Base-by-base conservation (phyloP, 2,888 invertebrate species). In the Microchrysa polita region DNA sequence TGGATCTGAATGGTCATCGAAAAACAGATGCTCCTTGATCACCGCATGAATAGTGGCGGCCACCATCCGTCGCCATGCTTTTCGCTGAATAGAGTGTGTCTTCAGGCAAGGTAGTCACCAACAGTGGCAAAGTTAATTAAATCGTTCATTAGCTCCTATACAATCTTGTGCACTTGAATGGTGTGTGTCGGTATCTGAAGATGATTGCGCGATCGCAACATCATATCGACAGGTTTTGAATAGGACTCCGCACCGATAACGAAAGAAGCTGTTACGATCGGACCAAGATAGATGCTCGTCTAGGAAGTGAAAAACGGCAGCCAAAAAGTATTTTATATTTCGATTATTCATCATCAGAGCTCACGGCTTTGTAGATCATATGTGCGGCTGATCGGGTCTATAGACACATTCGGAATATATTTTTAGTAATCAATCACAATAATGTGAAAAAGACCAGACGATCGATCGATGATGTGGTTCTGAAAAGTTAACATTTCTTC, bases 91-190 rank as follows among this genome's bases (percentile, higher is more conserved):
- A n/a, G n/a, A n/a, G n/a, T 48, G 18, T 40, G 18, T 52, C 69
- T 55, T 34, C 5, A 27, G 40, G 55, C 27, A 72, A 65, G 73
- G 73, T 67, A 73, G 73, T 67, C 73, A 42, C 65, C 67, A 73
- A 76, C 76, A 72, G 76, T 76, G 76, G 76, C 76, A 76, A 75
- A 76, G 73, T 76, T 76, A 74, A 76, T 76, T 76, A 76, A 76
- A 76, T 76, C 74, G 76, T 76, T 76, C 76, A 76, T 76, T 76
- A 76, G 74, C 74, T 59, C 60, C 74, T 61, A 74, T 74, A 74
- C 61, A 74, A n/a, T 73, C 73, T 73, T 73, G 27, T 34, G 16
- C 69, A 34, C 69, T 69, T 55, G 69, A 69, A 55, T 57, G 40
- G 55, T 10, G 34, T 69, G 27, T 34, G 69, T 69, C 69, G 69